Evolutionary conservation across 2,888 invertebrate species (phyloP).

Genomic region (Nomada flava): DNA sequence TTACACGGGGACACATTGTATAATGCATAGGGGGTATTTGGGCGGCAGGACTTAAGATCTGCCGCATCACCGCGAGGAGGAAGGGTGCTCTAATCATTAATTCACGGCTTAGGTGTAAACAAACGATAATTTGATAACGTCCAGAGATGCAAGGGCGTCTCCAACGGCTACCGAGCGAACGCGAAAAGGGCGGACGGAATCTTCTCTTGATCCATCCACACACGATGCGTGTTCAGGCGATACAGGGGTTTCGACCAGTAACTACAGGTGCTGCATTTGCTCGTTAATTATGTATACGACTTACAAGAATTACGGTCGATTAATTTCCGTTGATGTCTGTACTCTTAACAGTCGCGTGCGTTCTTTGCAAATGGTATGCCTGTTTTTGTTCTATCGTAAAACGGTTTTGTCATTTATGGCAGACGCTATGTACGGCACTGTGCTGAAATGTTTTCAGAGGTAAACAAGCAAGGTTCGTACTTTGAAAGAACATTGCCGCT

Average conservation of each 20-base stretch:
- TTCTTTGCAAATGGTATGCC: constrained; percentile 28
- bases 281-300: constrained; percentile 77
- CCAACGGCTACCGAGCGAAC: constrained; percentile 72
- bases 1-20: constrained; percentile 72
- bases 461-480: no score
- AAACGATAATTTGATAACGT: constrained; percentile 84
- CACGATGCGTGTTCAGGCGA: constrained; percentile 55
- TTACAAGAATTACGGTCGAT: constrained; percentile 76
- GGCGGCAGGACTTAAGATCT: constrained; percentile 80
- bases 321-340: constrained; percentile 72
- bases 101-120: constrained; percentile 83
- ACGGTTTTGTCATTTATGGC: not conserved
- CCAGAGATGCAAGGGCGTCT: constrained; percentile 74
- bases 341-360: constrained; percentile 19
- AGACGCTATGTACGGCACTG: not conserved
- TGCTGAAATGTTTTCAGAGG: no score
- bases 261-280: constrained; percentile 76
- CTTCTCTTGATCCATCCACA: constrained; percentile 73
- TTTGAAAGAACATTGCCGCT: no score
- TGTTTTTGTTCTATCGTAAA: not conserved
- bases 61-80: constrained; percentile 78
- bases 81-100: constrained; percentile 82
- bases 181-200: constrained; percentile 65
- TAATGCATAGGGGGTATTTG: constrained; percentile 64
- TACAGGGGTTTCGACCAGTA: constrained; percentile 58